A percentile compares a stretch with the other conserved stretches of the same genome.
Conservation (phyloP, 2,113 vertebrate genomes). For the Mixornis gularis region DNA sequence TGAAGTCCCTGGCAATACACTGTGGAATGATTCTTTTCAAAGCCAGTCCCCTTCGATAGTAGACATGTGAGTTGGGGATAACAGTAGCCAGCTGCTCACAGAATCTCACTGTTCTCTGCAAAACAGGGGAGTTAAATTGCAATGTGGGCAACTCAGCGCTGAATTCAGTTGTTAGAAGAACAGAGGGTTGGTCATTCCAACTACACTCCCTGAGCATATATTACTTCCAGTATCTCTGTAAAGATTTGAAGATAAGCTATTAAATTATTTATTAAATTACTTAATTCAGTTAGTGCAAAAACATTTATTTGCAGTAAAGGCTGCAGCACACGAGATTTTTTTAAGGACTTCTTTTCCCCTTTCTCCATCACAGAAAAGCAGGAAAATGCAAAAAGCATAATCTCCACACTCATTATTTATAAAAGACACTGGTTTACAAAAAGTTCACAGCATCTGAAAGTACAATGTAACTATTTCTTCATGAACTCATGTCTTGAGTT, state of each 20-base stretch:
- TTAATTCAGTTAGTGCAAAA: not conserved
- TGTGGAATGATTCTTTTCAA: constrained; percentile 94
- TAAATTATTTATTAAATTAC: not conserved
- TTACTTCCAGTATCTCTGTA: not conserved
- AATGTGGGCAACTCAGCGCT: not conserved
- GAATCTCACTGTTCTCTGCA: constrained; percentile 89
- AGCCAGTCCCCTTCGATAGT: constrained; percentile 93
- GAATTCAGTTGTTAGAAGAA: not conserved
- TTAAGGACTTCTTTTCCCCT: not conserved
- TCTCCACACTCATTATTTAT: not conserved
- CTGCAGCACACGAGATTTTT: not conserved
- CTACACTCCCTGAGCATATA: not conserved
- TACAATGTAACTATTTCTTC: not conserved
- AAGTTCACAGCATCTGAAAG: not conserved
- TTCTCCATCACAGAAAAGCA: not conserved
- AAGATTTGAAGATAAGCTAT: not conserved
- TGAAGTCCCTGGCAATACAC: constrained; percentile 88
- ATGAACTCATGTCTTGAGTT: not conserved
- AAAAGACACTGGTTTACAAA: not conserved
- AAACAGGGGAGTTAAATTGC: not conserved
- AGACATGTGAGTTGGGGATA: constrained; percentile 89
- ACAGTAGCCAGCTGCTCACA: constrained; percentile 88
- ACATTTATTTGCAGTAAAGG: not conserved
- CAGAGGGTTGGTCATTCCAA: not conserved
- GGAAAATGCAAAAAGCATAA: not conserved